Evolutionary conservation across 1,140 invertebrate genomes (phyloP), one percentile per base, ranked within the genome.

Genomic region (Saccostrea cuccullata): DNA sequence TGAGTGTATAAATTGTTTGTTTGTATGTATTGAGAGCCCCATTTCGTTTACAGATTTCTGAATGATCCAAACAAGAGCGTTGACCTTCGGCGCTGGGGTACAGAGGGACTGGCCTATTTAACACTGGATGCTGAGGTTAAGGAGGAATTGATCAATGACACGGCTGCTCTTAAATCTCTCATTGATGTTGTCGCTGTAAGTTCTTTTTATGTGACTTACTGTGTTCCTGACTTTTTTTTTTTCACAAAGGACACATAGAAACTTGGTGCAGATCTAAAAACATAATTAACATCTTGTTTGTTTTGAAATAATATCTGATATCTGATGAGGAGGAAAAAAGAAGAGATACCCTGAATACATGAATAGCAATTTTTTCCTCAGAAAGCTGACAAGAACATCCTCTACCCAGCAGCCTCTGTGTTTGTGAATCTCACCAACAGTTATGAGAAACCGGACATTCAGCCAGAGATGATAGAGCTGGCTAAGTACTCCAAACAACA

Each of bases 401-500:
- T 99, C 2, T 99, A 99, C 95, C 98, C 98, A 88, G 97, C 98
- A 23, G 97, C 99, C 0, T 98, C 98, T 4, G 98, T 98, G 17
- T 96, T 99, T 88, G 98, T 99, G 0, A 99, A 99, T 95, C 95
- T 99, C 6, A 98, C 98, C 91, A 99, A 99, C 95, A 98, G 98
- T 8, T 99, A 99, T 93, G 99, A 99, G 87, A 99, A 99, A 95
- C 98, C 99, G 95, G 99, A 99, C 95, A 95, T 99, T 0, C 96
- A 98, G 91, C 98, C 99, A 8, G 99, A 99, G 96, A 97, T 99
- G 97, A 91, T 99, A 8, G 98, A 99, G 95, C 95, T 99, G 86
- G 99, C 99, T 0, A 99, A 99, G 95, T 99, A 99, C 95, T 98
- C 99, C 0, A 99, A 99, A 95, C 99, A 99, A 94, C 99, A 99